phyloP scores from a whole-genome alignment of 2,888 invertebrate genomes.

The Dimorphilus gyrociliatus region DNA sequence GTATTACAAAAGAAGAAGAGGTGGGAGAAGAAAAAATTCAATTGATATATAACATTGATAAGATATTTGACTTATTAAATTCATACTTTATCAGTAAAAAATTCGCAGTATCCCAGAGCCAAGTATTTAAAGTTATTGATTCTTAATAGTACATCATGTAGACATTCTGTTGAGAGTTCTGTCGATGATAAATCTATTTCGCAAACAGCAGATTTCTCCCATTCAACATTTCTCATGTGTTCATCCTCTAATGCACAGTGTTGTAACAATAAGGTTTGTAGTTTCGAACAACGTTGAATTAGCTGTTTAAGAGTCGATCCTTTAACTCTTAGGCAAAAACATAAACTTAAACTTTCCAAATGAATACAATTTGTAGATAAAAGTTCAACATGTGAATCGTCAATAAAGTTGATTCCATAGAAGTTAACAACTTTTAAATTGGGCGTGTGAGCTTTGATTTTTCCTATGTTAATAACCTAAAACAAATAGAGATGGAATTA shows the following conservation, averaged over 20 bases:
- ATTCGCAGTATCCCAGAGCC: constrained; percentile 89
- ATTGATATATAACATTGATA: not conserved
- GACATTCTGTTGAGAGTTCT: constrained; percentile 77
- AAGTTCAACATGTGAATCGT: constrained; percentile 95
- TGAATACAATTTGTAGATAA: constrained; percentile 74
- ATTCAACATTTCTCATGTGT: constrained; percentile 83
- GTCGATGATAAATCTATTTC: constrained; percentile 95
- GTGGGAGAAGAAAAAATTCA: too few species aligned
- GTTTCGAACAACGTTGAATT: constrained; percentile 75
- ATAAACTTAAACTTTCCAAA: constrained; percentile 88
- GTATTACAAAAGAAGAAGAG: not conserved
- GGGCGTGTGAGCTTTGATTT: constrained; percentile 90
- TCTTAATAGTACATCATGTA: constrained; percentile 75
- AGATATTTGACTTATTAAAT: not conserved
- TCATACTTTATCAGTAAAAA: constrained; percentile 72
- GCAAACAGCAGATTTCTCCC: constrained; percentile 82
- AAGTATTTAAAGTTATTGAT: constrained; percentile 62
- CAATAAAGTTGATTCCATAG: constrained; percentile 94
- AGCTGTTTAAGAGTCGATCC: constrained; percentile 85
- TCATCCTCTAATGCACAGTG: constrained; percentile 86
- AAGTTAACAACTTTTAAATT: constrained; percentile 91
- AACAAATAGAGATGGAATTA: constrained; percentile 3
- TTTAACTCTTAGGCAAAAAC: constrained; percentile 89
- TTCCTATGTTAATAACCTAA: constrained; percentile 96
- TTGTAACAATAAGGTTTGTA: constrained; percentile 81